phyloP scores from a whole-genome alignment of 2,113 vertebrate species.

The Aleadryas rufinucha region DNA sequence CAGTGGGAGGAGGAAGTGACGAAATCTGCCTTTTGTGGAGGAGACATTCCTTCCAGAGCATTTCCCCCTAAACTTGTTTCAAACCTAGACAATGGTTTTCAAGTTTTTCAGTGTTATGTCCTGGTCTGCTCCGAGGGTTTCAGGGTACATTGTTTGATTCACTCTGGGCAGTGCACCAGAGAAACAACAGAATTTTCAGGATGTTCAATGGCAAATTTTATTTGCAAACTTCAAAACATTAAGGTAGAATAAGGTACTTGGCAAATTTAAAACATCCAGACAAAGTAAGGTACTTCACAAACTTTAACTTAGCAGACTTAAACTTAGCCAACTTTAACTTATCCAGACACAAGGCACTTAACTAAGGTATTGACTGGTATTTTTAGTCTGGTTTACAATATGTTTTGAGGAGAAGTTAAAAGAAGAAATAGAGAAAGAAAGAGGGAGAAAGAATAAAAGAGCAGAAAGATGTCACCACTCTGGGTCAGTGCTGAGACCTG shows the following conservation, averaged over 20 bases:
- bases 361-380: too few species aligned
- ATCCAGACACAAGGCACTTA: background rate
- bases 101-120: background rate
- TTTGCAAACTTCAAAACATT: background rate
- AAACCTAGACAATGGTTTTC: background rate
- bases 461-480: background rate
- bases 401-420: background rate
- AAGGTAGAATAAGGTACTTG: background rate
- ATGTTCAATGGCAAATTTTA: background rate
- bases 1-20: background rate
- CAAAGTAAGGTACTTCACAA: background rate
- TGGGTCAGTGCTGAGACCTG: background rate
- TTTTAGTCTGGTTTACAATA: background rate
- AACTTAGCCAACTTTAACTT: background rate
- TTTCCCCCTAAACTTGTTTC: background rate
- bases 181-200: background rate
- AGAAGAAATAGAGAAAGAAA: background rate
- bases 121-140: background rate
- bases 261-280: background rate
- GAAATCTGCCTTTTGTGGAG: background rate
- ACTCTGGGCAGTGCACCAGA: background rate
- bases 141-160: background rate
- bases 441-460: background rate
- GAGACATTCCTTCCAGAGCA: rapidly evolving
- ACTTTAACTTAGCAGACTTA: background rate